Percentiles rank a stretch among this genome's conserved stretches.
These are phyloP conservation scores for Mycalesis mineus DNA, from an alignment of 2,888 invertebrate genomes.

Conservation along the genomic window DNA sequence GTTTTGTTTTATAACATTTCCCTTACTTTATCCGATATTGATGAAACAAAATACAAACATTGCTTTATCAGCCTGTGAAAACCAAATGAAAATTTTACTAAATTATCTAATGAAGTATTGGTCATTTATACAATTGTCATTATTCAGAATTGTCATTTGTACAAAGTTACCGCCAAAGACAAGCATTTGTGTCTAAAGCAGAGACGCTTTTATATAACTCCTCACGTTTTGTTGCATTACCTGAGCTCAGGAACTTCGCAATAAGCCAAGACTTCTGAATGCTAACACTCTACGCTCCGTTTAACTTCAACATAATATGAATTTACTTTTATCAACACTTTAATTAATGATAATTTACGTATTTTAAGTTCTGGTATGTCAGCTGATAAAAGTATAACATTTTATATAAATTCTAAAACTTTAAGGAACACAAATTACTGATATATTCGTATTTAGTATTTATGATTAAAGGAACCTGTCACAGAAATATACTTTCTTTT, in stretches of 20 bases:
- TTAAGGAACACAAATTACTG: no score
- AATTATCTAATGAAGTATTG: no score
- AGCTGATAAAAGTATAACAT: not conserved
- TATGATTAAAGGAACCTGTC: no score
- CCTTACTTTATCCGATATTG: no score
- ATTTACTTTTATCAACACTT: constrained; percentile 43
- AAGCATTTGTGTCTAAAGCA: constrained; percentile 12
- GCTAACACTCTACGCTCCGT: constrained; percentile 47
- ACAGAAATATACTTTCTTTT: no score
- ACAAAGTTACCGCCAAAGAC: constrained; percentile 15
- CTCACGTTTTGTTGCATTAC: constrained; percentile 41
- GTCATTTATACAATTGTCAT: no score
- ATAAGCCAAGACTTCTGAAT: constrained; percentile 59
- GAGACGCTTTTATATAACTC: constrained; percentile 23
- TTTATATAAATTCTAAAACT: not conserved
- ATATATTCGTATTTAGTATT: no score
- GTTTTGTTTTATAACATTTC: no score
- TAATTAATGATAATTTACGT: not conserved
- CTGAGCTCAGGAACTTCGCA: constrained; percentile 49
- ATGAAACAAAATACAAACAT: no score
- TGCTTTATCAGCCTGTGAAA: no score
- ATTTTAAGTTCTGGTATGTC: not conserved
- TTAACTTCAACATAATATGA: constrained; percentile 44
- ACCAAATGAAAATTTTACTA: no score
- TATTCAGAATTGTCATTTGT: constrained; percentile 11